Evolutionary conservation across 2,888 invertebrate species (phyloP).

Genomic region (Prosapia bicincta): DNA sequence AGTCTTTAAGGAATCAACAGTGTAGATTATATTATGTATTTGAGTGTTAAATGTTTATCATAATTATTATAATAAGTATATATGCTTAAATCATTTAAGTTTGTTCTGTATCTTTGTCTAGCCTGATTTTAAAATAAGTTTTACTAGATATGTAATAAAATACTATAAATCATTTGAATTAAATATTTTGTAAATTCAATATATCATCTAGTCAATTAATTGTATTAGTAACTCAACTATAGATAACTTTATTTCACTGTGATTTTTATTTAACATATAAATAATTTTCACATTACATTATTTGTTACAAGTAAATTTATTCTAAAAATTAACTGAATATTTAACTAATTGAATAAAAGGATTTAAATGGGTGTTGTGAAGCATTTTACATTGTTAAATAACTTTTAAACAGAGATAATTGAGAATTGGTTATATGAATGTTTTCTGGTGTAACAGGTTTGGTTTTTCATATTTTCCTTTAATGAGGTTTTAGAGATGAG

Average conservation of each 20-base stretch:
- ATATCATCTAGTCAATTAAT: not conserved
- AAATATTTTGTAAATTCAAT: not conserved
- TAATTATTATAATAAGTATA: not conserved
- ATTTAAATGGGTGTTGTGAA: not conserved
- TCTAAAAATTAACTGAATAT: not conserved
- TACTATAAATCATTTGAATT: not conserved
- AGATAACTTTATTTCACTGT: not conserved
- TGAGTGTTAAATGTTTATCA: not conserved
- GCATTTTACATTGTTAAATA: too few species aligned
- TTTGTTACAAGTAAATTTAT: not conserved
- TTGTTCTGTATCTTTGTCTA: not conserved
- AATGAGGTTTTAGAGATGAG: too few species aligned
- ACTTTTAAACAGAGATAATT: too few species aligned
- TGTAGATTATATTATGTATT: not conserved
- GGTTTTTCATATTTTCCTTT: too few species aligned
- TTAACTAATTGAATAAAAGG: not conserved
- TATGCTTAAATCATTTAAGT: not conserved
- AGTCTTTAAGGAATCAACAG: not conserved
- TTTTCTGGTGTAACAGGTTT: too few species aligned
- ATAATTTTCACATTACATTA: not conserved
- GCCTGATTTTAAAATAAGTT: not conserved
- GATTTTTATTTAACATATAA: not conserved
- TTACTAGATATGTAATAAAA: not conserved
- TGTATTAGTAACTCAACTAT: not conserved
- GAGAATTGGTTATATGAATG: not conserved